Percentiles rank a stretch among this genome's conserved stretches.
These are phyloP conservation scores for Pontoporia blainvillei DNA, from an alignment of 2,113 vertebrate species.

Conservation along the genomic window DNA sequence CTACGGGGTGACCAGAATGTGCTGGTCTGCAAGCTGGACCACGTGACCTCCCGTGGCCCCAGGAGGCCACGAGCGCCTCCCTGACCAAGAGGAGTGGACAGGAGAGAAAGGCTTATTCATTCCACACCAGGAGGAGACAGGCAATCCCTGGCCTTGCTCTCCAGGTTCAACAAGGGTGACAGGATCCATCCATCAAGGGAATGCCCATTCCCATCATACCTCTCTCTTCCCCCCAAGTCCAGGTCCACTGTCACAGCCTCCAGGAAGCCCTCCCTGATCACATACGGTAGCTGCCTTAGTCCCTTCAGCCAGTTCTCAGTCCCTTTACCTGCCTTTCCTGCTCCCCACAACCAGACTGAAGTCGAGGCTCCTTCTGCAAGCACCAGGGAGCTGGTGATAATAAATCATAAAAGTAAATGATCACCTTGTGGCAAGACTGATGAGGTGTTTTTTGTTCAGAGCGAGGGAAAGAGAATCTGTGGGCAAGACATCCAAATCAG, in stretches of 20 bases:
- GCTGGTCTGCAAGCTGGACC: neutral
- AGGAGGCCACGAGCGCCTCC: accelerated
- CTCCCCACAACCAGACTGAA: neutral
- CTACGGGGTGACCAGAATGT: neutral
- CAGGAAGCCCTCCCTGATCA: neutral
- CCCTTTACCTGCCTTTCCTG: neutral
- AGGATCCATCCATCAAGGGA: neutral
- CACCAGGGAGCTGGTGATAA: neutral
- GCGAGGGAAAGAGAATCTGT: neutral
- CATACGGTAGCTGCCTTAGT: neutral
- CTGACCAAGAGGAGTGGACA: neutral
- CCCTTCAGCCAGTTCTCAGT: neutral
- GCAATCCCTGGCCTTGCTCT: neutral
- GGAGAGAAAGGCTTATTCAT: neutral
- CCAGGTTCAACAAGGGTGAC: neutral
- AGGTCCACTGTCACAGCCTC: neutral
- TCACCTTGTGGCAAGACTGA: neutral
- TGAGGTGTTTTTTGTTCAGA: neutral
- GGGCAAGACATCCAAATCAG: neutral
- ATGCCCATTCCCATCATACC: neutral
- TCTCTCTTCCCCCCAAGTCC: neutral
- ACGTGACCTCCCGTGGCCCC: neutral
- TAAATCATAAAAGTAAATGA: neutral
- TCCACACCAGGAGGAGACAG: neutral
- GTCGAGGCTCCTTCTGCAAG: neutral